Evolutionary conservation across 2,113 vertebrate species (phyloP).

Genomic region (Butorides virescens): DNA sequence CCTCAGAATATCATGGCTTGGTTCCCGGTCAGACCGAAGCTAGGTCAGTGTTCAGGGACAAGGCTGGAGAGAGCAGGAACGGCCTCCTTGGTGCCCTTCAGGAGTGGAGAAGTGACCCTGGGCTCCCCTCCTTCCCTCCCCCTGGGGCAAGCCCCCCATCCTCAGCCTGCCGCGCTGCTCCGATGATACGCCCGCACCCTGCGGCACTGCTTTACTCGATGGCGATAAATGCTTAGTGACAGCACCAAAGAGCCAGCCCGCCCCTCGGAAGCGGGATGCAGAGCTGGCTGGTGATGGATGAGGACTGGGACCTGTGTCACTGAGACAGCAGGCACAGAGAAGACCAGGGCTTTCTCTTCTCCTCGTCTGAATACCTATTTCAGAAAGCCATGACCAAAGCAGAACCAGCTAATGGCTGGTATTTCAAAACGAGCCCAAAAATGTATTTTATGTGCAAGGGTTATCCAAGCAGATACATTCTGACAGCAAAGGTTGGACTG

Average conservation of each 20-base stretch:
- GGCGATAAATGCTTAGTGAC: slow-evolving; percentile 25
- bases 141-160: not conserved
- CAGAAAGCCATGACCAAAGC: not conserved
- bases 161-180: not conserved
- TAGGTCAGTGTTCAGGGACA: not conserved
- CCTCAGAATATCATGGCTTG: not conserved
- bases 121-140: not conserved
- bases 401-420: not conserved
- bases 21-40: not conserved
- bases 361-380: not conserved
- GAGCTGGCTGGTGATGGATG: not conserved
- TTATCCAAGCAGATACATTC: not conserved
- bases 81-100: not conserved
- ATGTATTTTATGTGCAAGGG: rapidly evolving
- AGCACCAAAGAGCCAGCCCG: not conserved
- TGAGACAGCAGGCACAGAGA: not conserved
- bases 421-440: not conserved
- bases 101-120: not conserved
- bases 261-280: not conserved
- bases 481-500: not conserved
- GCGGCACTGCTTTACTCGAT: not conserved
- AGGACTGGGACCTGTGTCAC: not conserved
- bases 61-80: not conserved
- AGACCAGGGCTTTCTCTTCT: not conserved
- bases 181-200: rapidly evolving